phyloP scores from a whole-genome alignment of 2,113 vertebrate species.

The Axis porcinus region DNA sequence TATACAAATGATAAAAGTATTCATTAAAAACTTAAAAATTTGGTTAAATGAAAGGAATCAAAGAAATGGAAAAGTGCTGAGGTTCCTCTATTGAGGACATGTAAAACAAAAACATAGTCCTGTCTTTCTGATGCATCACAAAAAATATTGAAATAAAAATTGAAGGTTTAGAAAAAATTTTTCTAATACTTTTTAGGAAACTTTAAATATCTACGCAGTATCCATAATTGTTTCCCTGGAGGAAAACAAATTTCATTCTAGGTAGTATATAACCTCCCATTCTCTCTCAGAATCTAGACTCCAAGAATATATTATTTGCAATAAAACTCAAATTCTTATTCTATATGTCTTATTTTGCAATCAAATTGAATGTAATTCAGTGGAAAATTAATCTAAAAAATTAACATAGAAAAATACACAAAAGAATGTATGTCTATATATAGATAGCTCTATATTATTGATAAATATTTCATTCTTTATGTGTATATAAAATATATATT shows the following conservation, averaged over 20 bases:
- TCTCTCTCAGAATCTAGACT: background rate
- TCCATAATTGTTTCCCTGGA: background rate
- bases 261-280: background rate
- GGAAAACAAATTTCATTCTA: background rate
- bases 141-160: background rate
- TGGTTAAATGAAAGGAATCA: background rate
- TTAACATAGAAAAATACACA: background rate
- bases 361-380: background rate
- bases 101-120: background rate
- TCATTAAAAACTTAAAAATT: slow-evolving; percentile 17
- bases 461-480: background rate
- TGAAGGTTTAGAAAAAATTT: background rate
- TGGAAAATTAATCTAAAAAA: background rate
- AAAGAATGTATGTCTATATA: background rate
- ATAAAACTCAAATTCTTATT: background rate
- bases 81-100: background rate
- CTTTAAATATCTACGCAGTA: background rate
- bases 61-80: background rate
- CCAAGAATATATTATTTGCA: background rate
- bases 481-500: background rate
- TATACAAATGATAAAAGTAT: background rate
- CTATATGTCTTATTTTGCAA: background rate
- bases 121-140: background rate
- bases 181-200: background rate
- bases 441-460: background rate